Evolutionary conservation across 2,113 vertebrate species (phyloP).

Genomic region (Varanus salvator): DNA sequence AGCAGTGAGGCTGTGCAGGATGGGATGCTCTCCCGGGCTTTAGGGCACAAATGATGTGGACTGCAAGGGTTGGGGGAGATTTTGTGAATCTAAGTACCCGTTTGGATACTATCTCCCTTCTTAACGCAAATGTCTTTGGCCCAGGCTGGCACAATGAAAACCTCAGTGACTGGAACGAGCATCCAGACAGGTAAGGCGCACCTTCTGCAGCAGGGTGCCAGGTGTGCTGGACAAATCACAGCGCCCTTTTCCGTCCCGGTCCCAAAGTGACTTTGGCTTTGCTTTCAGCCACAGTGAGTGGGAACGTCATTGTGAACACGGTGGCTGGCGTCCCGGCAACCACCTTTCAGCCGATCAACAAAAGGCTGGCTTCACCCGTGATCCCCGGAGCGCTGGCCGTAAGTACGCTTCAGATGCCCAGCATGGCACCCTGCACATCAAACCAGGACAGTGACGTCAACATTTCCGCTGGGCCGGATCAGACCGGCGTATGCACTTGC

Average conservation of each 20-base stretch:
- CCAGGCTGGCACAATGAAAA: constrained; percentile 93
- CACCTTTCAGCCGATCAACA: constrained; percentile 93
- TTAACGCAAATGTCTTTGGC: constrained; percentile 61
- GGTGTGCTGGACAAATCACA: fast-evolving
- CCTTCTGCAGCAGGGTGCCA: background rate
- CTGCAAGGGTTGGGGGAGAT: background rate
- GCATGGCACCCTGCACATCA: background rate
- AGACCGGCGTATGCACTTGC: background rate
- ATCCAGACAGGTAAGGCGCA: constrained; percentile 87
- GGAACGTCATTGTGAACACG: constrained; percentile 94
- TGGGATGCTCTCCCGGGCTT: background rate
- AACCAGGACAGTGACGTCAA: background rate
- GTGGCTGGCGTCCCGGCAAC: constrained; percentile 89
- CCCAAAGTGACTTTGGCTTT: constrained; percentile 39
- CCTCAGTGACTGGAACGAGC: constrained; percentile 87
- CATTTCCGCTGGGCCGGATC: background rate
- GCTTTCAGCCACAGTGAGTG: constrained; percentile 88
- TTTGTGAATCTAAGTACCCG: background rate
- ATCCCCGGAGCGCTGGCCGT: constrained; percentile 88
- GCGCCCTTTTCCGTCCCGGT: background rate
- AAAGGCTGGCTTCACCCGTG: constrained; percentile 90
- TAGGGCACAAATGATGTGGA: too few relatives aligned
- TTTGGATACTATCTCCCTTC: constrained; percentile 23
- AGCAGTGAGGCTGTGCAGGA: background rate
- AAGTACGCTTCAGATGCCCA: constrained; percentile 61